Conservation (phyloP, 2,888 invertebrate species). For the Uropetala carovei region DNA sequence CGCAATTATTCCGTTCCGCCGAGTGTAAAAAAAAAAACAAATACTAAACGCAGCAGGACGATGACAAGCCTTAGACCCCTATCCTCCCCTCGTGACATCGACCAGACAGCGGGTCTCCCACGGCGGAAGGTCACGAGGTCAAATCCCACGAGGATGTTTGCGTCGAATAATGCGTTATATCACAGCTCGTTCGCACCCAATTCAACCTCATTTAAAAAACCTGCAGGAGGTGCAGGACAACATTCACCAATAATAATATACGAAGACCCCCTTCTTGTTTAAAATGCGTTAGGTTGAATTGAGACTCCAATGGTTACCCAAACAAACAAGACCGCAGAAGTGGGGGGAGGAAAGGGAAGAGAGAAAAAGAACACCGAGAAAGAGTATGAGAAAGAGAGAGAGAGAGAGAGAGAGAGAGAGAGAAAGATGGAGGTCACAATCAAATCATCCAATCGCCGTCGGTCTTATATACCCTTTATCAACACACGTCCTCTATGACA, state of each 20-base stretch:
- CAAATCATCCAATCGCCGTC: conserved; percentile 2
- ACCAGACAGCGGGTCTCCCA: conserved; percentile 8
- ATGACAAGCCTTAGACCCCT: neutral
- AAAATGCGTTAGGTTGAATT: conserved; percentile 20
- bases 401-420: no score
- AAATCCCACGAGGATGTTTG: neutral
- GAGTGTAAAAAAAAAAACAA: neutral
- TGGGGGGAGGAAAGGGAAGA: neutral
- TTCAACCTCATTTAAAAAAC: neutral
- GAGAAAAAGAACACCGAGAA: no score
- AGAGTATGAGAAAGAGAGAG: no score
- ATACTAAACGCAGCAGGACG: neutral
- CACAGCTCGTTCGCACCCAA: neutral
- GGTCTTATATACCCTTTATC: neutral
- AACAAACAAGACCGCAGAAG: neutral
- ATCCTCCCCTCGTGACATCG: neutral
- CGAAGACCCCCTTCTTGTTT: neutral
- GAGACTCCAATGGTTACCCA: neutral
- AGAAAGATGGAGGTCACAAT: neutral
- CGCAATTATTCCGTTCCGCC: neutral
- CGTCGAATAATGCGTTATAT: neutral
- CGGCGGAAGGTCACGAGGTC: conserved; percentile 7
- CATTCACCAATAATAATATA: neutral
- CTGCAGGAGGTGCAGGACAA: neutral
- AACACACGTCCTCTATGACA: no score